These are phyloP conservation scores for Prunella fulvescens DNA, from an alignment of 2,113 vertebrate genomes.

Conservation along the genomic window DNA sequence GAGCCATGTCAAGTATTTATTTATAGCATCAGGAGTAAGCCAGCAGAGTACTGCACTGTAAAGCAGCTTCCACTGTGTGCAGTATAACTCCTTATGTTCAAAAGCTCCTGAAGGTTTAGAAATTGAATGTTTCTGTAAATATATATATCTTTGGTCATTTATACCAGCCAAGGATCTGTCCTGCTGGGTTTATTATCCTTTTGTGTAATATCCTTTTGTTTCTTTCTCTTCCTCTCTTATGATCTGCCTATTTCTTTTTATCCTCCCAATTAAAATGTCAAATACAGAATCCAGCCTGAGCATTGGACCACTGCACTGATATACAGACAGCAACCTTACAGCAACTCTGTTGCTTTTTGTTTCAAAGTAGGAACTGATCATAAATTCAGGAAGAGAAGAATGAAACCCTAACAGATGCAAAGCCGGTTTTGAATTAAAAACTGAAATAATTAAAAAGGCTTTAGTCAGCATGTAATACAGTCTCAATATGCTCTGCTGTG, in stretches of 20 bases:
- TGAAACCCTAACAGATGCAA: not conserved
- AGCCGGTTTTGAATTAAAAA: not conserved
- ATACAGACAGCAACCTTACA: not conserved
- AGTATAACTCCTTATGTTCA: not conserved
- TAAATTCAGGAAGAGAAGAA: not conserved
- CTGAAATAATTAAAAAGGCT: not conserved
- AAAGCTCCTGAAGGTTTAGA: not conserved
- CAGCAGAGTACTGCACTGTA: not conserved
- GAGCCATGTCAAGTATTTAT: not conserved
- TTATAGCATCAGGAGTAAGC: not conserved
- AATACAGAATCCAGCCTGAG: not conserved
- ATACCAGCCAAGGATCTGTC: not conserved
- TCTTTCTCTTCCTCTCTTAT: not conserved
- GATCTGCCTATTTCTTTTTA: slow-evolving; percentile 5
- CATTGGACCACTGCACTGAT: not conserved
- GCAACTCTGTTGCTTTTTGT: not conserved
- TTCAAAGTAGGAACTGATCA: not conserved
- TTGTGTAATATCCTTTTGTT: not conserved
- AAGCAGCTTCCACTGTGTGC: not conserved
- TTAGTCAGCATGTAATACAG: not conserved
- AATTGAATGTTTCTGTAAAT: not conserved
- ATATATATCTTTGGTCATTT: not conserved
- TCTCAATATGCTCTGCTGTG: not conserved
- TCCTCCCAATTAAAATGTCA: not conserved
- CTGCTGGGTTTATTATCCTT: not conserved